phyloP scores from a whole-genome alignment of 2,888 invertebrate species.

The Mesochorus sp. region DNA sequence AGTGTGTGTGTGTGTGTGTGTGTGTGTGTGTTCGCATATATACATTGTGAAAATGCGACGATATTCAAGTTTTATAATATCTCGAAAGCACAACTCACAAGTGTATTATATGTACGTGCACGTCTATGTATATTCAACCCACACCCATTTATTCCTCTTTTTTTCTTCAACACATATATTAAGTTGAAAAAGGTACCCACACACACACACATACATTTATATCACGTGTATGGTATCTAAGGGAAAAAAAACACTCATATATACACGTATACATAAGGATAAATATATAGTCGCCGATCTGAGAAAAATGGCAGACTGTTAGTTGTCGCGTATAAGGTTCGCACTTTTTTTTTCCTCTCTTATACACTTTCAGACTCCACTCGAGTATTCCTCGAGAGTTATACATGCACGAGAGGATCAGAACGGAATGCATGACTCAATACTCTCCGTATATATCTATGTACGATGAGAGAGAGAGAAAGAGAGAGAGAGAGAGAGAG shows the following conservation, averaged over 20 bases:
- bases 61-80: constrained; percentile 49
- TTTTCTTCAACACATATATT: neutral
- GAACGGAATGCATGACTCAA: neutral
- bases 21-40: too few relatives aligned
- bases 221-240: neutral
- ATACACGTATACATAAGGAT: neutral
- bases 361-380: constrained; percentile 12
- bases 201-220: neutral
- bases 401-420: constrained; percentile 7
- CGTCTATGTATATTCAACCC: neutral
- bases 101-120: neutral
- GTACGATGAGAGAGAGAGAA: neutral
- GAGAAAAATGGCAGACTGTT: constrained; percentile 46
- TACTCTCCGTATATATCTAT: neutral
- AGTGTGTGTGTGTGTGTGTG: too few relatives aligned
- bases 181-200: constrained; percentile 14
- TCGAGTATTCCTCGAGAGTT: constrained; percentile 10
- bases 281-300: constrained; percentile 30
- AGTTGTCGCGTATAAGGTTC: constrained; percentile 37
- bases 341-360: constrained; percentile 17
- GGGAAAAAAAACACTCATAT: neutral
- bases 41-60: neutral
- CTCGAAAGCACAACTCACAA: constrained; percentile 31
- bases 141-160: too few relatives aligned
- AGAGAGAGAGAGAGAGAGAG: neutral